Evolutionary conservation across 2,797 vertebrate species (phyloP).

Genomic region (Mionectes olivaceus): DNA sequence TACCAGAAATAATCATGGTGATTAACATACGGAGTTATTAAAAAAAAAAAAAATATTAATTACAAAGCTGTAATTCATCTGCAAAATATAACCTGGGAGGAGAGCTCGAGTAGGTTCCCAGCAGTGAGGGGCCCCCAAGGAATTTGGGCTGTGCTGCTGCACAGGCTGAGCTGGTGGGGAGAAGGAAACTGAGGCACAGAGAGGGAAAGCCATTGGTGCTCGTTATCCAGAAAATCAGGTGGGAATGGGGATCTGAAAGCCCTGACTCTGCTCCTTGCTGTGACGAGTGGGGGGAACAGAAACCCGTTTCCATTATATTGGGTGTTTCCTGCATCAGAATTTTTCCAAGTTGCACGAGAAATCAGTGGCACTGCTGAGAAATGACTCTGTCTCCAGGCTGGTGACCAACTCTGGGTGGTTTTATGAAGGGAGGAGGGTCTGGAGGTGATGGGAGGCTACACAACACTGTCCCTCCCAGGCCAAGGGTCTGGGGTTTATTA

Average conservation of each 20-base stretch:
- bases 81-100: neutral
- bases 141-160: neutral
- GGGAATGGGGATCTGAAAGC: neutral
- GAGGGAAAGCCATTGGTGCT: neutral
- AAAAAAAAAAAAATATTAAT: conserved; percentile 45
- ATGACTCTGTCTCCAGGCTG: neutral
- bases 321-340: neutral
- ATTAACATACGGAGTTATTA: conserved; percentile 55
- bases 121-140: neutral
- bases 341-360: neutral
- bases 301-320: neutral
- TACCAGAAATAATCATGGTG: conserved; percentile 67
- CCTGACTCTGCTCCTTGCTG: neutral
- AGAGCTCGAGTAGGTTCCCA: neutral
- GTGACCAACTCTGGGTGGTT: neutral
- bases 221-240: neutral
- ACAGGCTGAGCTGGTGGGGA: neutral
- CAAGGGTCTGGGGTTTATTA: conserved; percentile 20
- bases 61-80: conserved; percentile 50
- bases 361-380: neutral
- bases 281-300: neutral
- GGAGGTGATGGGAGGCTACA: neutral
- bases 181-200: neutral
- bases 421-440: neutral
- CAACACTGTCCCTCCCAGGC: neutral